Evolutionary conservation across 2,797 vertebrate genomes (phyloP), one percentile per base, ranked within the genome.

Genomic region (Spondyliosoma cantharus): DNA sequence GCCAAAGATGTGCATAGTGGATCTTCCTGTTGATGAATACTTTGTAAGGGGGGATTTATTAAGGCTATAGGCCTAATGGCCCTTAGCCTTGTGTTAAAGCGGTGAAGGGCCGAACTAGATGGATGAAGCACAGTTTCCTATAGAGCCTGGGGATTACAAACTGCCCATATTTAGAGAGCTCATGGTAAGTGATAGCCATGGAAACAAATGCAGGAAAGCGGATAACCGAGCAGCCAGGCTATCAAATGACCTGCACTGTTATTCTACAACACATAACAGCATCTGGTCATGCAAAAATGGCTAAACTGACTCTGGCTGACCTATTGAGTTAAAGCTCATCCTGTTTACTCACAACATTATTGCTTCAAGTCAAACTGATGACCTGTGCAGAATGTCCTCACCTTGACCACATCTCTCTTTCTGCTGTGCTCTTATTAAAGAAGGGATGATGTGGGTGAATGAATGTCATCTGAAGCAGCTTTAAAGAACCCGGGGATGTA

Each of bases 61-160:
- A 32, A 65, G 58, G 5, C 59, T 53, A 19, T 66, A 52, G 27
- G 9, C 49, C 58, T 82, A 66, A 85, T 82, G 71, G 57, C 48
- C 13, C 46, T 12, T 75, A 16, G 50, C 22, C 37, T 17, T 56
- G 19, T 64, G 63, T 74, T 64, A 37, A 65, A 22, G 37, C 48
- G 42, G 69, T 68, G 0, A 67, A 71, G 13, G 29, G 67, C 59
- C 83, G 42, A 85, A 62, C 42, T 77, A 64, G 58, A 71, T 76
- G 24, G 69, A 71, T 64, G 58, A 76, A 74, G 75, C 61, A 68
- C 65, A n/a, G 48, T 65, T 65, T 65, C 14, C 74, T 74, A 49
- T 68, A 68, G 65, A 71, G 77, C 71, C 16, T 32, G 25, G 50
- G 84, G 83, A 90, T 90, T 83, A 89, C 15, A 71, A 56, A 54